These are phyloP conservation scores for Hedya salicella DNA, from an alignment of 2,888 invertebrate genomes.

Conservation along the genomic window DNA sequence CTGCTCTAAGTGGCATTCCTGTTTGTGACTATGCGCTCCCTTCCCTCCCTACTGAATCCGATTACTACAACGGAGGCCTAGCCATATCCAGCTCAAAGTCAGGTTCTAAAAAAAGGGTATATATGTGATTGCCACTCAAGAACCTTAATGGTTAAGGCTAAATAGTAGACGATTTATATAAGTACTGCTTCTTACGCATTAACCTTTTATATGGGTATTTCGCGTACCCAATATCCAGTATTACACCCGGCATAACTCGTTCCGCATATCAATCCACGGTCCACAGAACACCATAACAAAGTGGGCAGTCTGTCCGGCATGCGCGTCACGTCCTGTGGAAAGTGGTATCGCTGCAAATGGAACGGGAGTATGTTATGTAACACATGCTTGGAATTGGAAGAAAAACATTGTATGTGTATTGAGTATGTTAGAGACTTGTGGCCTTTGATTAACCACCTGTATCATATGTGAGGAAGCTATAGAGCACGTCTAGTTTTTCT, in stretches of 20 bases:
- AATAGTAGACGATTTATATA: neutral
- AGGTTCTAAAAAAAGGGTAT: too few relatives aligned
- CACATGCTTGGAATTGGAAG: slow-evolving; percentile 10
- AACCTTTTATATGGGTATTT: neutral
- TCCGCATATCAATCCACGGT: slow-evolving; percentile 15
- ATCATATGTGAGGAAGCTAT: slow-evolving; percentile 19
- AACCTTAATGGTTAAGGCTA: neutral
- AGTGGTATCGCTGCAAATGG: slow-evolving; percentile 49
- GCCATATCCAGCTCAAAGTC: too few relatives aligned
- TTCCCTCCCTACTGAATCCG: too few relatives aligned
- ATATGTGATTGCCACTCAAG: too few relatives aligned
- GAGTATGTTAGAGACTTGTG: neutral
- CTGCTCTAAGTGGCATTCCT: too few relatives aligned
- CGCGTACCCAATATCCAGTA: neutral
- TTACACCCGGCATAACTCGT: neutral
- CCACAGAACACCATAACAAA: slow-evolving; percentile 42
- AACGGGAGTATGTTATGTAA: slow-evolving; percentile 39
- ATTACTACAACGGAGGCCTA: too few relatives aligned
- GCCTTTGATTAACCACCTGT: slow-evolving; percentile 15
- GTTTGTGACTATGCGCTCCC: too few relatives aligned
- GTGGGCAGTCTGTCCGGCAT: slow-evolving; percentile 48
- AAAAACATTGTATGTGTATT: neutral
- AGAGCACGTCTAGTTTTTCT: slow-evolving; percentile 25
- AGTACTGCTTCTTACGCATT: neutral
- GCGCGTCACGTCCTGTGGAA: slow-evolving; percentile 58